Conservation (phyloP, 64 coral and sea anemone species). For the Porites australiensis region DNA sequence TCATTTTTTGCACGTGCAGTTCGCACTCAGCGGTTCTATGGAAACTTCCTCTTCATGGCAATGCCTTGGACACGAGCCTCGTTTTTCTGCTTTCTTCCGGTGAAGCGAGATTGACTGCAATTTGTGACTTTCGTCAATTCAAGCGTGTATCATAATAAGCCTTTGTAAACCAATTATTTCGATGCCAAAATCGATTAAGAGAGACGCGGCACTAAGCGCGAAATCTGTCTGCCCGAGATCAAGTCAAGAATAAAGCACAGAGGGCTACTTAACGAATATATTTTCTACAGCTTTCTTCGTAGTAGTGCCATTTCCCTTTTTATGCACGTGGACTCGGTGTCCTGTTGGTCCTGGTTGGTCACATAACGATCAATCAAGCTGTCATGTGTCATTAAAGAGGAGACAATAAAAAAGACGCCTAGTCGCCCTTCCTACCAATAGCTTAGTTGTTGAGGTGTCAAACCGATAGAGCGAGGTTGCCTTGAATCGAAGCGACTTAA, state of each 20-base stretch:
- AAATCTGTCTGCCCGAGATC: neutral
- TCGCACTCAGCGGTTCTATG: slow-evolving; percentile 16
- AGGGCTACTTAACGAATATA: neutral
- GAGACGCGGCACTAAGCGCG: neutral
- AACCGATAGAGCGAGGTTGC: slow-evolving; percentile 62
- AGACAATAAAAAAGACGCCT: slow-evolving; percentile 85
- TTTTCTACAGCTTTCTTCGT: slow-evolving; percentile 12
- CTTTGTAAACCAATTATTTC: slow-evolving; percentile 98
- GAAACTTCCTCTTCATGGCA: slow-evolving; percentile 17
- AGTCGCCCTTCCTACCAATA: slow-evolving; percentile 91
- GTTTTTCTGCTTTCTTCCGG: slow-evolving; percentile 49
- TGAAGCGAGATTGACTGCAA: slow-evolving; percentile 43
- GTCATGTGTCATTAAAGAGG: slow-evolving; percentile 95
- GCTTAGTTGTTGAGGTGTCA: slow-evolving; percentile 99
- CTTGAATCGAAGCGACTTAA: slow-evolving; percentile 2
- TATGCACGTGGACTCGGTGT: slow-evolving; percentile 72
- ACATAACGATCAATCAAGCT: slow-evolving; percentile 97
- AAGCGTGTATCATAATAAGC: slow-evolving; percentile 75
- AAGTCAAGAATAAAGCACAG: neutral
- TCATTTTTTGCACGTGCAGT: slow-evolving; percentile 72
- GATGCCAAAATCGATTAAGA: slow-evolving; percentile 75
- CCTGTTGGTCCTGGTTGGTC: slow-evolving; percentile 69
- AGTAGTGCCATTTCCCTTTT: slow-evolving; percentile 53
- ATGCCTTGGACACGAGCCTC: neutral
- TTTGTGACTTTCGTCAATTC: slow-evolving; percentile 57